Conservation (phyloP, 2,888 invertebrate species). For the Aporophyla lueneburgensis region DNA sequence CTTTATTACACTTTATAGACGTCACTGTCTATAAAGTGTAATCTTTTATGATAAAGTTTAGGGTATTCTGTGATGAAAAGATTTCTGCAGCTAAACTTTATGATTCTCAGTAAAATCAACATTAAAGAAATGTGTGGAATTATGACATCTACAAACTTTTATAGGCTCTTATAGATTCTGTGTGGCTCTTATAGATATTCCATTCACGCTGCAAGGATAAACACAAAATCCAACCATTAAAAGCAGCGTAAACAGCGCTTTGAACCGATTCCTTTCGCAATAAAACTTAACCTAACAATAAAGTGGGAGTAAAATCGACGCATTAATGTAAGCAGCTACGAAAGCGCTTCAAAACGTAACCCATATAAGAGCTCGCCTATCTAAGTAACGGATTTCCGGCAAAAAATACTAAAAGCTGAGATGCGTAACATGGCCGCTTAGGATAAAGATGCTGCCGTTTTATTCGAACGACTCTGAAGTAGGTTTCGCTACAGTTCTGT, state of each 20-base stretch:
- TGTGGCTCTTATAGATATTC: no score
- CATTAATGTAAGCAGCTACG: conserved; percentile 54
- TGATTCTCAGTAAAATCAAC: conserved; percentile 26
- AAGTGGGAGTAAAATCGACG: conserved; percentile 56
- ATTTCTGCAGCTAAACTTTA: conserved; percentile 25
- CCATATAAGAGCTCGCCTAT: conserved; percentile 61
- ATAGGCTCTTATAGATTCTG: not conserved
- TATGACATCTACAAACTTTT: conserved; percentile 45
- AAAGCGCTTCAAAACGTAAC: conserved; percentile 53
- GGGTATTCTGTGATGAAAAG: not conserved
- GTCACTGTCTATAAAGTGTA: not conserved
- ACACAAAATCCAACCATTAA: conserved; percentile 26
- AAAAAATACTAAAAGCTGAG: conserved; percentile 67
- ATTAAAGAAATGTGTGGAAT: conserved; percentile 12
- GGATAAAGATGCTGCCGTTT: conserved; percentile 53
- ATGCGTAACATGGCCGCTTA: conserved; percentile 55
- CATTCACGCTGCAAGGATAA: conserved; percentile 27
- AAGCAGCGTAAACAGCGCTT: conserved; percentile 28
- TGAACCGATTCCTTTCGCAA: conserved; percentile 37
- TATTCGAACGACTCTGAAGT: conserved; percentile 27
- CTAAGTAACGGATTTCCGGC: conserved; percentile 66
- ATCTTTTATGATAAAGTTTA: not conserved
- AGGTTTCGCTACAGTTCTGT: conserved; percentile 22
- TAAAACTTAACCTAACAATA: conserved; percentile 54
- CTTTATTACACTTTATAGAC: not conserved